Evolutionary conservation across 2,888 invertebrate genomes (phyloP).

Genomic region (Ophioninae sp.): DNA sequence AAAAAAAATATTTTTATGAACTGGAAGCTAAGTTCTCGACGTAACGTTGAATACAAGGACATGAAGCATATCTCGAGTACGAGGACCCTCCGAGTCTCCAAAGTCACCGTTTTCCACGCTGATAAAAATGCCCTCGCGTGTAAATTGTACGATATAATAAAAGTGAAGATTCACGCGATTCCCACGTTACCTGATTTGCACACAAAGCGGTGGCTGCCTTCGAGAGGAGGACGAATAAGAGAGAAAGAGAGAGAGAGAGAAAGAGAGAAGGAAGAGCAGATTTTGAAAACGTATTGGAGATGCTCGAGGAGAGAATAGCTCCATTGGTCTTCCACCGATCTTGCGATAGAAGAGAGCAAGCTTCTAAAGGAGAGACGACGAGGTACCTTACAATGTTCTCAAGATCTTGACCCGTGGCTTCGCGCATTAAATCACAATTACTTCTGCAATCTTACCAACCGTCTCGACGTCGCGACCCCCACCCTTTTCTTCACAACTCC

Average conservation of each 20-base stretch:
- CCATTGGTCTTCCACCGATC: conserved; percentile 34
- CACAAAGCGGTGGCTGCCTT: conserved; percentile 56
- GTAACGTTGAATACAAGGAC: too few relatives aligned
- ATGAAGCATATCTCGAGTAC: too few relatives aligned
- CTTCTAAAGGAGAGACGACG: conserved; percentile 45
- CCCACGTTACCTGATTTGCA: conserved; percentile 61
- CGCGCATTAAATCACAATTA: conserved; percentile 72
- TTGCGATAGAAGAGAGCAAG: conserved; percentile 55
- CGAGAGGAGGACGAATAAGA: conserved; percentile 29
- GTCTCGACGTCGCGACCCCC: conserved; percentile 35
- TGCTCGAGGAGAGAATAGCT: conserved; percentile 18
- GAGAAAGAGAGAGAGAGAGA: neutral
- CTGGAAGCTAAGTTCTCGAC: too few relatives aligned
- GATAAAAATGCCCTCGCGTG: conserved; percentile 10
- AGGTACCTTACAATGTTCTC: conserved; percentile 61
- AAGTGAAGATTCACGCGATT: conserved; percentile 52
- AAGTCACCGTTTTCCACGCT: neutral
- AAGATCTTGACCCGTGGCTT: conserved; percentile 74
- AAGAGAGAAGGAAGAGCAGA: conserved; percentile 20
- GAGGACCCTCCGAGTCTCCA: too few relatives aligned
- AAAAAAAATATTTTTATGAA: too few relatives aligned
- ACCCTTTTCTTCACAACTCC: neutral
- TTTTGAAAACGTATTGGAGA: conserved; percentile 43
- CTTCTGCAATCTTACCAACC: conserved; percentile 56
- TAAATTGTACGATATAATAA: conserved; percentile 20